These are phyloP conservation scores for Strix uralensis DNA, from an alignment of 2,113 vertebrate genomes.

Conservation along the genomic window DNA sequence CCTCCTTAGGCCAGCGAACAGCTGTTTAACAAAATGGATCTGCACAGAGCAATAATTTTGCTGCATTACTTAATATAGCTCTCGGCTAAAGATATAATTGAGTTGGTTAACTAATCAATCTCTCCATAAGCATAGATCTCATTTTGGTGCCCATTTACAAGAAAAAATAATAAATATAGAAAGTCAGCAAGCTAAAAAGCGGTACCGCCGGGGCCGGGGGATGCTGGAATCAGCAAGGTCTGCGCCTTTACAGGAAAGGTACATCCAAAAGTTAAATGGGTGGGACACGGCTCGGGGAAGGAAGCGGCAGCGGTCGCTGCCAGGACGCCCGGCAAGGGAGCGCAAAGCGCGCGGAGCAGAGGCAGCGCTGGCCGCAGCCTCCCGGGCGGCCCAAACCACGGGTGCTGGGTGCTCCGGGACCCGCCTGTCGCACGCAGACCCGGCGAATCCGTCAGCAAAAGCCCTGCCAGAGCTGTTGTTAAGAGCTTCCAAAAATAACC, in stretches of 20 bases:
- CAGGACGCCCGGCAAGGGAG: not conserved
- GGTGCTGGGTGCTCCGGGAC: not conserved
- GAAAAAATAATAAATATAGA: slow-evolving; percentile 22
- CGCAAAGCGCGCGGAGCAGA: accelerated
- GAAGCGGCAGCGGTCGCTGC: not conserved
- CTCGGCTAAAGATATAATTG: slow-evolving; percentile 80
- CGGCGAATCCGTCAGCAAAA: not conserved
- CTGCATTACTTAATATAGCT: slow-evolving; percentile 81
- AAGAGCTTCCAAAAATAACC: slow-evolving; percentile 33
- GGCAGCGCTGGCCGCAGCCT: not conserved
- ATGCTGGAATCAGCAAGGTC: not conserved
- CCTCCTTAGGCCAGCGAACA: slow-evolving; percentile 63
- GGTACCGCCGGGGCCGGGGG: not conserved
- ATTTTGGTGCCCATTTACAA: not conserved
- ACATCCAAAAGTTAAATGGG: accelerated
- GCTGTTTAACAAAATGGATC: slow-evolving; percentile 77
- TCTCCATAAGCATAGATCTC: slow-evolving; percentile 72
- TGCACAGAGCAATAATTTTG: slow-evolving; percentile 71
- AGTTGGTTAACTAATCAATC: slow-evolving; percentile 81
- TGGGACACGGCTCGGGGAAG: not conserved
- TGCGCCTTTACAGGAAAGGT: not conserved
- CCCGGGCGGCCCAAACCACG: not conserved
- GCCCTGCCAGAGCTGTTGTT: not conserved
- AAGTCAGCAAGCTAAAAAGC: not conserved
- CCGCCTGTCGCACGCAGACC: not conserved